Evolutionary conservation across 2,113 vertebrate species (phyloP), one percentile per base, ranked within the genome.

Genomic region (Alligator sinensis): DNA sequence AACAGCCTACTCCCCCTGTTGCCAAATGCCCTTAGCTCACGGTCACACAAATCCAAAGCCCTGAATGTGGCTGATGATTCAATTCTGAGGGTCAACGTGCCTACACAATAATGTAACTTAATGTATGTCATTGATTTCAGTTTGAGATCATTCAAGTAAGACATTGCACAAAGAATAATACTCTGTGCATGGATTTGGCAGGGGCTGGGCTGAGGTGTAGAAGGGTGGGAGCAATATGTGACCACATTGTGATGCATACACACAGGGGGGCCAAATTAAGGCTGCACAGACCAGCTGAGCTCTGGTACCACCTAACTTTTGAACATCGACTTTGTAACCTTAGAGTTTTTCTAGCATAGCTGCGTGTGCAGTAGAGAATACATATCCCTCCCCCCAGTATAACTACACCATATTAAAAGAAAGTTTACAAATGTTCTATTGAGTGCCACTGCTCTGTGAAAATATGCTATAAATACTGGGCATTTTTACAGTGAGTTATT

Each of bases 351-450:
- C 93, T 79, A 81, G 92, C 86, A 12, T 85, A 75, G 91, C 93
- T 80, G 81, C 80, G 92, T 59, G 76, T 91, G 95, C 92, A 96
- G 97, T 87, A 75, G 91, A 77, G 84, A 58, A 94, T 74, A 92
- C 86, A 82, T 57, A 91, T n/a, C 87, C 95, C 94, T 88, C 95
- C 93, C 95, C 72, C 55, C 90, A 70, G 84, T 58, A 94, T 80
- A 95, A 93, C 96, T 94, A 94, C 96, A 90, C 85, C 93, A 28
- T 68, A 95, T 82, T 34, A 96, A 96, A 97, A 80, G 80, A 84
- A 91, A 93, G 84, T 92, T 94, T 91, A 97, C 94, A 93, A 92
- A 80, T 6, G 87, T 91, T 91, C 90, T 82, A 95, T 86, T 89
- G 3, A 11, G 75, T 11, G 68, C 82, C 17, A 6, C 91, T 22